Base-by-base conservation (phyloP, 2,888 invertebrate species). In the Elmis aenea region DNA sequence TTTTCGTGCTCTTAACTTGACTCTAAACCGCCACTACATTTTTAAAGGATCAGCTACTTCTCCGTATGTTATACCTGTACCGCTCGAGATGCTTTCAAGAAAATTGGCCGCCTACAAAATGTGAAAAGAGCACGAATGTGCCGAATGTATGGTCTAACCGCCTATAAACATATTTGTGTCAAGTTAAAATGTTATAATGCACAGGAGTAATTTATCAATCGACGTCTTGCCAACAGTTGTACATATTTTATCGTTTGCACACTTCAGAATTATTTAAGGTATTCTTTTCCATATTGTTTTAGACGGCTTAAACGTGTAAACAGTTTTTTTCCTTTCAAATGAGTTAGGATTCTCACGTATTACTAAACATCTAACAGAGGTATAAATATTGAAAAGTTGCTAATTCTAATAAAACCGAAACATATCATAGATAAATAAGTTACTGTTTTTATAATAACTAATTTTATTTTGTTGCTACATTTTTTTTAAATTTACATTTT, bases 11-110 rank as follows among this genome's bases (percentile, higher is more conserved):
- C 46, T 50, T 46, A 44, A 51, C 49, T 51, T 50, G 38, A 45
- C 39, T 48, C 35, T 28, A 44, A 46, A 47, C 54, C 48, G 46
- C 52, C 55, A 51, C 61, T 62, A 60, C 61, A 62, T 61, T 61
- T 61, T 61, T 62, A 62, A 62, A 61, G 58, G 59, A 60, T 60
- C 57, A 55, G 55, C 58, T 55, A 58, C 59, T 57, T 55, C 56
- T 59, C 50, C 53, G 52, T 51, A 53, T 58, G 54, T 58, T 54
- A 51, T 52, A 51, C 56, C 58, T 57, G 54, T 54, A 57, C 52
- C 56, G 52, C 55, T 58, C 53, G 52, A 54, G 58, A 62, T 57
- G 62, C 62, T 62, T 62, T 62, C 61, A 61, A 58, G 61, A 50
- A 62, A 61, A 62, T 62, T 62, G 61, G 49, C 49, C 50, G 49